A percentile compares a stretch with the other conserved stretches of the same genome.
Evolutionary conservation across 2,797 vertebrate species (phyloP).

Genomic region (Pteronotus mesoamericanus): DNA sequence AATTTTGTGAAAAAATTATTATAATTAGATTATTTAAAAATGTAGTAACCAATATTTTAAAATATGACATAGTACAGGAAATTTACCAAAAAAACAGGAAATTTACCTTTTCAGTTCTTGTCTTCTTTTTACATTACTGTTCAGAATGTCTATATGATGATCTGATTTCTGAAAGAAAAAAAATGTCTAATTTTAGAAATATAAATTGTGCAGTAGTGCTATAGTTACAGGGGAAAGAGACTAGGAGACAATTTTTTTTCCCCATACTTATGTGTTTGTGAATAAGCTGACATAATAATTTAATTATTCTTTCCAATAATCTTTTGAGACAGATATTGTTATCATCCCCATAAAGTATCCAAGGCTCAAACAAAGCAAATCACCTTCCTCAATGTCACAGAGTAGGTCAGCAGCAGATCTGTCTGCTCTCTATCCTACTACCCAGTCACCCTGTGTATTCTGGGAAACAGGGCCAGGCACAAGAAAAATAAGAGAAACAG

Average conservation of each 20-base stretch:
- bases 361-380: neutral
- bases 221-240: neutral
- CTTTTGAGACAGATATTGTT: neutral
- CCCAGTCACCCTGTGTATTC: neutral
- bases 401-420: neutral
- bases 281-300: neutral
- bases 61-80: neutral
- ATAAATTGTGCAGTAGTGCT: neutral
- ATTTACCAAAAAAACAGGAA: slow-evolving; percentile 5
- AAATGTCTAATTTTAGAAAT: slow-evolving; percentile 32
- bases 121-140: slow-evolving; percentile 53
- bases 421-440: neutral
- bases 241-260: neutral
- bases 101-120: slow-evolving; percentile 75
- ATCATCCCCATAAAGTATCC: neutral
- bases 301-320: slow-evolving; percentile 15
- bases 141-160: slow-evolving; percentile 59
- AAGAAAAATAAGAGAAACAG: slow-evolving; percentile 18
- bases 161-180: slow-evolving; percentile 74
- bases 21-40: neutral
- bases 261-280: neutral
- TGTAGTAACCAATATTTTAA: neutral
- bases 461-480: neutral
- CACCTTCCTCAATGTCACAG: neutral
- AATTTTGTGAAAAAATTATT: neutral